A percentile compares a stretch with the other conserved stretches of the same genome.
Evolutionary conservation across 35 echinoderm and acorn worm species (phyloP).

Genomic region (Eucidaris tribuloides): DNA sequence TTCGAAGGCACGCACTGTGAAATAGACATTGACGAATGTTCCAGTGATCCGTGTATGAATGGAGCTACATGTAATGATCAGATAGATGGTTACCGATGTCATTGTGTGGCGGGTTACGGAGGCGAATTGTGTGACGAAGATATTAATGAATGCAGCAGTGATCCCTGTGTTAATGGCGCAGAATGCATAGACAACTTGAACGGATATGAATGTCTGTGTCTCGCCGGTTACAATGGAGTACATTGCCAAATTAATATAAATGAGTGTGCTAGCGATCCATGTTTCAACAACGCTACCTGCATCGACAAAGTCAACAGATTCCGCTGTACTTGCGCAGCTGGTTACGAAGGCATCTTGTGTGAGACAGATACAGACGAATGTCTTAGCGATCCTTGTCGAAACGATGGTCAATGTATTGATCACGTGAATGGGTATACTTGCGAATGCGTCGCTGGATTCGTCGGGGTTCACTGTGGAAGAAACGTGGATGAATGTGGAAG

Average conservation of each 20-base stretch:
- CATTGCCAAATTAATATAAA: slow-evolving; percentile 46
- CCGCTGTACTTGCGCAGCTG: slow-evolving; percentile 47
- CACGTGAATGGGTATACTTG: slow-evolving; percentile 26
- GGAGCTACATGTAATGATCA: slow-evolving; percentile 38
- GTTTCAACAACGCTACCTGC: slow-evolving; percentile 31
- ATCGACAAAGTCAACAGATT: slow-evolving; percentile 47
- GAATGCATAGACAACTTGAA: slow-evolving; percentile 33
- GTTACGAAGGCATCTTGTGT: slow-evolving; percentile 53
- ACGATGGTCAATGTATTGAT: slow-evolving; percentile 40
- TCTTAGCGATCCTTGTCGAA: slow-evolving; percentile 41
- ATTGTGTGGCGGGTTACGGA: slow-evolving; percentile 13
- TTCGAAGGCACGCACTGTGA: slow-evolving; percentile 59
- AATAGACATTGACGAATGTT: slow-evolving; percentile 64
- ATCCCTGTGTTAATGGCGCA: slow-evolving; percentile 59
- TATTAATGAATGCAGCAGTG: slow-evolving; percentile 70
- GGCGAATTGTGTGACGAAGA: slow-evolving; percentile 57
- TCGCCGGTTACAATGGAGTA: slow-evolving; percentile 46
- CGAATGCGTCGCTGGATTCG: slow-evolving; percentile 27
- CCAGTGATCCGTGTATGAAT: slow-evolving; percentile 62
- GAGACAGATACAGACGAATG: slow-evolving; percentile 70
- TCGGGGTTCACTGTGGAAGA: slow-evolving; percentile 36
- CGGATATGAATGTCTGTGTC: slow-evolving; percentile 62
- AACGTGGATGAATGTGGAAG: slow-evolving; percentile 59
- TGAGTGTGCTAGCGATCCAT: slow-evolving; percentile 61
- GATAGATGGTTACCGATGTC: slow-evolving; percentile 32